phyloP scores from a whole-genome alignment of 2,888 invertebrate genomes.

The Esperia sulphurella region DNA sequence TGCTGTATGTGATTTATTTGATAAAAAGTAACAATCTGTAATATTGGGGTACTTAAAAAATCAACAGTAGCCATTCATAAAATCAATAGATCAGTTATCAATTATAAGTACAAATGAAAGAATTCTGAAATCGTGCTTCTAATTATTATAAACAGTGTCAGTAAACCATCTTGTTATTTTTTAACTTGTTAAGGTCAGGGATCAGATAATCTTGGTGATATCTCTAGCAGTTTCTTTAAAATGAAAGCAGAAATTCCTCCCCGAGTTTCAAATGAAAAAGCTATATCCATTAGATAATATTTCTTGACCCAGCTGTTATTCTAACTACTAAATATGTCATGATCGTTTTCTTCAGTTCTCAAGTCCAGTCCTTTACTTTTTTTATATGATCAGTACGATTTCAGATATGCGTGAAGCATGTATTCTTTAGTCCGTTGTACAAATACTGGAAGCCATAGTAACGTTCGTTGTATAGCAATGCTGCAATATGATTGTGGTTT shows the following conservation, averaged over 20 bases:
- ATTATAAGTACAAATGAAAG: not conserved
- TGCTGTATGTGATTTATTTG: not conserved
- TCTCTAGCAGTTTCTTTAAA: not conserved
- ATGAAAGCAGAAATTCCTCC: no score
- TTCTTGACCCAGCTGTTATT: no score
- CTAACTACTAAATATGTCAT: conserved; percentile 13
- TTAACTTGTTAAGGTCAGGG: no score
- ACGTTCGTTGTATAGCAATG: conserved; percentile 50
- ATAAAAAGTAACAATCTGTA: not conserved
- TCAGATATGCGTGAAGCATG: not conserved
- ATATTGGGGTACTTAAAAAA: not conserved
- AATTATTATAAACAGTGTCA: no score
- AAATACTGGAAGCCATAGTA: conserved; percentile 64
- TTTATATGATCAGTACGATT: not conserved
- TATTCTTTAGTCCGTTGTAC: conserved; percentile 50
- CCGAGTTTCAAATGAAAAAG: no score
- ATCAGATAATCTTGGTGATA: no score
- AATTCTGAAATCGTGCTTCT: not conserved
- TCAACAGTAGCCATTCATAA: not conserved
- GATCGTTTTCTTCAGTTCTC: no score
- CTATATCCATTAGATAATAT: no score
- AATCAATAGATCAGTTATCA: not conserved
- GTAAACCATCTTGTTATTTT: no score
- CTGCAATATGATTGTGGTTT: conserved; percentile 69
- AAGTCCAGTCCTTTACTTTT: not conserved